These are phyloP conservation scores for Xanthia icteritia DNA, from an alignment of 2,888 invertebrate species.

Conservation along the genomic window DNA sequence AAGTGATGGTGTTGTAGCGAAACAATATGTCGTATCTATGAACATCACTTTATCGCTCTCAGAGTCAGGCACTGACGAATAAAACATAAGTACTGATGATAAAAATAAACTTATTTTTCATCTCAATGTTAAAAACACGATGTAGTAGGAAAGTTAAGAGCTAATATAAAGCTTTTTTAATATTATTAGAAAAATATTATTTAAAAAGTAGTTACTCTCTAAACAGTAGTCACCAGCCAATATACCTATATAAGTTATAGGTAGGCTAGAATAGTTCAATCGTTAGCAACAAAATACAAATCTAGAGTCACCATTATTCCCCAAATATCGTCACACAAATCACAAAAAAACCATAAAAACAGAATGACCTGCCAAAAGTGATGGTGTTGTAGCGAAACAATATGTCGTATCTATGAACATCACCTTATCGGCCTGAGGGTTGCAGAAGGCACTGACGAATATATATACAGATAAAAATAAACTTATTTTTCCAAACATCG, in stretches of 20 bases:
- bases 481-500: slow-evolving; percentile 86
- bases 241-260: too few relatives aligned
- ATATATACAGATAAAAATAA: slow-evolving; percentile 88
- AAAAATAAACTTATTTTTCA: slow-evolving; percentile 88
- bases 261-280: too few relatives aligned
- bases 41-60: slow-evolving; percentile 81
- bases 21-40: slow-evolving; percentile 78
- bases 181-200: too few relatives aligned
- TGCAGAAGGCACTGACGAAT: slow-evolving; percentile 76
- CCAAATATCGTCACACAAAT: slow-evolving; percentile 62
- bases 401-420: slow-evolving; percentile 77
- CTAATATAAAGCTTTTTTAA: too few relatives aligned
- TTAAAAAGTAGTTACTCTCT: too few relatives aligned
- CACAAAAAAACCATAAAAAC: slow-evolving; percentile 66
- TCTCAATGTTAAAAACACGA: too few relatives aligned
- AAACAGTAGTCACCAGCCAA: too few relatives aligned
- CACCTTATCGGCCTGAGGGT: slow-evolving; percentile 81
- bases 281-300: slow-evolving; percentile 11
- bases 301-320: slow-evolving; percentile 7
- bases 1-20: slow-evolving; percentile 69
- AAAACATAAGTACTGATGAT: slow-evolving; percentile 87
- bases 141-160: neutral
- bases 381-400: slow-evolving; percentile 73
- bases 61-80: slow-evolving; percentile 79
- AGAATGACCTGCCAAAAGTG: slow-evolving; percentile 76